Evolutionary conservation across 2,113 vertebrate species (phyloP).

Genomic region (Nothobranchius furzeri): DNA sequence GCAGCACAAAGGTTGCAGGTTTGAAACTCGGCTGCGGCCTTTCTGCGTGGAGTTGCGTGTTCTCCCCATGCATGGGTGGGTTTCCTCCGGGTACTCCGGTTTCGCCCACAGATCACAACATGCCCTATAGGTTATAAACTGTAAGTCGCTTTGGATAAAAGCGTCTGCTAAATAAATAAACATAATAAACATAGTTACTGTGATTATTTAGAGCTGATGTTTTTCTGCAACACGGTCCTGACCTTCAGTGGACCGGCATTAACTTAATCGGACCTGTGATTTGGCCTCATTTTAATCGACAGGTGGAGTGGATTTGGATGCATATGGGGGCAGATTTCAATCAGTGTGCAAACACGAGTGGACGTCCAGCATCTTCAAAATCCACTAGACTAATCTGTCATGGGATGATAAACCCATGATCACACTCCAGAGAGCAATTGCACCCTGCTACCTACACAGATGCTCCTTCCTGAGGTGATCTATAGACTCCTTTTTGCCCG

Average conservation of each 20-base stretch:
- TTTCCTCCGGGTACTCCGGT: too few relatives aligned
- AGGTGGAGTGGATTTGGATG: slow-evolving; percentile 50
- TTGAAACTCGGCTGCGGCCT: too few relatives aligned
- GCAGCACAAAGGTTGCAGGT: too few relatives aligned
- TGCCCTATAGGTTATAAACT: too few relatives aligned
- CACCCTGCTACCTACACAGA: slow-evolving; percentile 67
- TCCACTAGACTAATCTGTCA: slow-evolving; percentile 55
- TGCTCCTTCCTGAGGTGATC: slow-evolving; percentile 61
- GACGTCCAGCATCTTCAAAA: slow-evolving; percentile 62
- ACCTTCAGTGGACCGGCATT: slow-evolving; percentile 37
- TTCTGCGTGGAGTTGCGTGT: too few relatives aligned
- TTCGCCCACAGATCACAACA: too few relatives aligned
- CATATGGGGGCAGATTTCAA: slow-evolving; percentile 51
- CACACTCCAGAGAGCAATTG: slow-evolving; percentile 71
- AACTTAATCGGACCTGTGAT: slow-evolving; percentile 53
- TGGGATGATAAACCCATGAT: slow-evolving; percentile 63
- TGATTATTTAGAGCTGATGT: background rate
- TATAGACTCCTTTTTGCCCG: slow-evolving; percentile 19
- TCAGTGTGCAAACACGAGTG: slow-evolving; percentile 57
- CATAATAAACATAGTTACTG: too few relatives aligned
- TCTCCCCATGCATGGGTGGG: too few relatives aligned
- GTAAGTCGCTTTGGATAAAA: too few relatives aligned
- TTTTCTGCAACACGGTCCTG: slow-evolving; percentile 9
- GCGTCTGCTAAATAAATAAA: too few relatives aligned
- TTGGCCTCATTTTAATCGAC: slow-evolving; percentile 56